phyloP scores from a whole-genome alignment of 1,140 invertebrate species.

The Monochamus saltuarius region DNA sequence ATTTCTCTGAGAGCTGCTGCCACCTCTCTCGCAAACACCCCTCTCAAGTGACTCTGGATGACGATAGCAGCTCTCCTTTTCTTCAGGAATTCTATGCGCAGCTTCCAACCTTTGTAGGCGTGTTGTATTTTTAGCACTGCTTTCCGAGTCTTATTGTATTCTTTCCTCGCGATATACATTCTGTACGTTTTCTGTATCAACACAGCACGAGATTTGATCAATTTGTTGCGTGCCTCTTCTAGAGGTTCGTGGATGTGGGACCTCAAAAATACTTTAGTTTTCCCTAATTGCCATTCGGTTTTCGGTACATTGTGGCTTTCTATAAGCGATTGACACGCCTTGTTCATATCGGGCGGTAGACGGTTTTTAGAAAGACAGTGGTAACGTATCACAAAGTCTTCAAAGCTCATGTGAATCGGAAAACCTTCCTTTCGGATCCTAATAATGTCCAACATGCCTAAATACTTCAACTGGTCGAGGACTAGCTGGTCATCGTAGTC shows the following conservation, averaged over 20 bases:
- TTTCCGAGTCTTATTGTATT: conserved; percentile 66
- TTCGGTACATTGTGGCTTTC: conserved; percentile 61
- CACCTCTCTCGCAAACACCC: conserved; percentile 85
- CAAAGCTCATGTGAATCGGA: conserved; percentile 81
- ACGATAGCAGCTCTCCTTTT: conserved; percentile 83
- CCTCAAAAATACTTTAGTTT: conserved; percentile 86
- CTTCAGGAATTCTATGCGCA: conserved; percentile 78
- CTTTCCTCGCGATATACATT: conserved; percentile 63
- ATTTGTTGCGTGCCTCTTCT: conserved; percentile 73
- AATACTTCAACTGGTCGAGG: conserved; percentile 86
- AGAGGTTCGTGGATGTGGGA: conserved; percentile 83
- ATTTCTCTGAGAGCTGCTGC: conserved; percentile 85
- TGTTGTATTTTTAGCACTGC: conserved; percentile 82
- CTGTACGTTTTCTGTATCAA: conserved; percentile 80
- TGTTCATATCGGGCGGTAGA: conserved; percentile 46
- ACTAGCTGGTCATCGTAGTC: conserved; percentile 83
- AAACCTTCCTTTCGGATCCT: conserved; percentile 90
- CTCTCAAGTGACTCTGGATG: conserved; percentile 85
- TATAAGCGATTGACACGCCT: conserved; percentile 55
- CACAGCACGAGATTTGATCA: conserved; percentile 71
- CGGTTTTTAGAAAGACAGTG: conserved; percentile 63
- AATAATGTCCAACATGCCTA: conserved; percentile 96
- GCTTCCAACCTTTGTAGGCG: conserved; percentile 83
- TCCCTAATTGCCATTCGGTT: conserved; percentile 89
- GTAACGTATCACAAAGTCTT: conserved; percentile 78